Conservation (phyloP, 30 jellyfish, hydroid and myxozoan genomes). For the Clytia hemisphaerica region DNA sequence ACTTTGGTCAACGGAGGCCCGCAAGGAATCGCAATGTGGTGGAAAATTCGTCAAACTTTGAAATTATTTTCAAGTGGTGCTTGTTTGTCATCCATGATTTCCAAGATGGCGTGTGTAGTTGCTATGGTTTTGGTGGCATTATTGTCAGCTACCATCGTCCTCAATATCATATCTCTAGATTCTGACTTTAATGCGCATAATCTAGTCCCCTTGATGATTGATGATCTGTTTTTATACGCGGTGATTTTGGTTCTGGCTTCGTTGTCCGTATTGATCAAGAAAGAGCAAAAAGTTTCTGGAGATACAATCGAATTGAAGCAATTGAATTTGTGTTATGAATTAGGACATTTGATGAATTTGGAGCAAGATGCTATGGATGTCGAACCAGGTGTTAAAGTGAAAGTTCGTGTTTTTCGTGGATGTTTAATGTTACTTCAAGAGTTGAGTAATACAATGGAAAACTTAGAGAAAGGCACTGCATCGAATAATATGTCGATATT, state of each 20-base stretch:
- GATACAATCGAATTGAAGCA: too few species aligned
- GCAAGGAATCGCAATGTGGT: conserved; percentile 36
- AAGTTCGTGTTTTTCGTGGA: background rate
- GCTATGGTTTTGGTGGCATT: background rate
- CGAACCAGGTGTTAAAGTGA: background rate
- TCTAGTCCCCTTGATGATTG: too few species aligned
- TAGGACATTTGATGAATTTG: background rate
- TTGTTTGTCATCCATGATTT: conserved; percentile 8
- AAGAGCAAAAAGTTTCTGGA: too few species aligned
- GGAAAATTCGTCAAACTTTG: conserved; percentile 16
- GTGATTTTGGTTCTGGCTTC: too few species aligned
- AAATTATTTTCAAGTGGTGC: background rate
- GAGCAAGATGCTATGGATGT: background rate
- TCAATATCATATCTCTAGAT: too few species aligned
- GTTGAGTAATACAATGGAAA: background rate
- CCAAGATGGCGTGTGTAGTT: conserved; percentile 14
- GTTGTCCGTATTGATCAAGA: too few species aligned
- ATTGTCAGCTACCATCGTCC: too few species aligned
- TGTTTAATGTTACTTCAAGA: background rate
- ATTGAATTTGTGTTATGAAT: background rate
- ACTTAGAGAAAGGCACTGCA: background rate
- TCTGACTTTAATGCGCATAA: too few species aligned
- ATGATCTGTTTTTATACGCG: too few species aligned
- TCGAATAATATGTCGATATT: too few species aligned
- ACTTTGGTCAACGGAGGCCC: conserved; percentile 27